Percentiles rank a stretch among this genome's conserved stretches.
Evolutionary conservation across 2,888 invertebrate genomes (phyloP).

Genomic region (Diploptera punctata): DNA sequence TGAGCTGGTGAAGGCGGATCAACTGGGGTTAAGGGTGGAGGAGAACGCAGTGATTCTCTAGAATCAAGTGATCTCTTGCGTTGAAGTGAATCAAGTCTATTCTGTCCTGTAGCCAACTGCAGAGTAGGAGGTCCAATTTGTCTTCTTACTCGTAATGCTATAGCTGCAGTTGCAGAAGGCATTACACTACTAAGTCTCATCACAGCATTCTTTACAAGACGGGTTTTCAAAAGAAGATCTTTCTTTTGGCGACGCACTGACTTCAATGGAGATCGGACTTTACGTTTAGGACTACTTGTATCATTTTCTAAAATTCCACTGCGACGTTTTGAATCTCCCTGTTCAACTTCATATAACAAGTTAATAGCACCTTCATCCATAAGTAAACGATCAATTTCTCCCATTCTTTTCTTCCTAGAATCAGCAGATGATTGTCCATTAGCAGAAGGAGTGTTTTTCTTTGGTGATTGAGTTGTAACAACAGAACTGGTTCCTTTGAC

Average conservation of each 20-base stretch:
- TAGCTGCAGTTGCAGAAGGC: constrained; percentile 48
- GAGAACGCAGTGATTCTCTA: constrained; percentile 32
- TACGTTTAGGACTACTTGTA: constrained; percentile 38
- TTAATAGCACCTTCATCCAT: constrained; percentile 89
- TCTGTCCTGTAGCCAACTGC: not conserved
- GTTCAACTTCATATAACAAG: constrained; percentile 80
- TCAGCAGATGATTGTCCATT: constrained; percentile 40
- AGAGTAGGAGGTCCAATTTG: constrained; percentile 18
- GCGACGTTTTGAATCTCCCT: constrained; percentile 50
- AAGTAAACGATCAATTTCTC: constrained; percentile 77
- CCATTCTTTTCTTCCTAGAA: constrained; percentile 64
- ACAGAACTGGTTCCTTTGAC: not conserved
- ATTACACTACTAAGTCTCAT: constrained; percentile 58
- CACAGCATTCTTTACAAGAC: constrained; percentile 66
- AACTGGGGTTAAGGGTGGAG: constrained; percentile 29
- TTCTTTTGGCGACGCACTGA: constrained; percentile 46
- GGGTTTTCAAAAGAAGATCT: constrained; percentile 63
- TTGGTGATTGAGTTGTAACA: constrained; percentile 1
- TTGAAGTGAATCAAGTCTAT: not conserved
- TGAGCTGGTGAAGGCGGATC: constrained; percentile 58
- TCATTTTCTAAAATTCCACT: constrained; percentile 47
- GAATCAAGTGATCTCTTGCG: constrained; percentile 45
- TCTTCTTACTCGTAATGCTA: constrained; percentile 58
- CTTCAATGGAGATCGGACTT: constrained; percentile 41
- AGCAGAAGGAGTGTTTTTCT: not conserved